Percentiles rank a stretch among this genome's conserved stretches.
Conservation (phyloP, 1,140 invertebrate genomes). For the Pemphigus obesinymphae region DNA sequence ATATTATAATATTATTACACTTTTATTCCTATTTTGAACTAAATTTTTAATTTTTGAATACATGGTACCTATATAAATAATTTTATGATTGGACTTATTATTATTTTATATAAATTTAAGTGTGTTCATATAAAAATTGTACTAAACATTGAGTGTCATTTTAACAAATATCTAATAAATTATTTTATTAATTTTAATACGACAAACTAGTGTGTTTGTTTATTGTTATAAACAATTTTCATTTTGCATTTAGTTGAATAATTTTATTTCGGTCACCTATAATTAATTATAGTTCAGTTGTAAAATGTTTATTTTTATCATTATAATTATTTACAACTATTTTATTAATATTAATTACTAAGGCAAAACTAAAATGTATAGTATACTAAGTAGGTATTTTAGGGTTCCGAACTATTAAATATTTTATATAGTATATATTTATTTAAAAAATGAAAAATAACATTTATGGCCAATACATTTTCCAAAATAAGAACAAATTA, state of each 20-base stretch:
- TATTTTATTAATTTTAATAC: not conserved
- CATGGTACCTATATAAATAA: not conserved
- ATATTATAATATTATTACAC: conserved; percentile 4
- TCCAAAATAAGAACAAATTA: too few species aligned
- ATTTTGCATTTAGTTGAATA: not conserved
- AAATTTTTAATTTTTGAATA: not conserved
- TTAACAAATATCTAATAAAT: conserved; percentile 27
- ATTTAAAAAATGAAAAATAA: too few species aligned
- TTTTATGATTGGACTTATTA: not conserved
- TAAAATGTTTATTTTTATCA: not conserved
- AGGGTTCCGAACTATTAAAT: too few species aligned
- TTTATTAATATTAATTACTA: too few species aligned
- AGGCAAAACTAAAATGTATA: too few species aligned
- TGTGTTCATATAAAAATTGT: conserved; percentile 13
- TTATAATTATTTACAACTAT: not conserved
- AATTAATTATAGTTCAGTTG: not conserved
- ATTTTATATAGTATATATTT: too few species aligned
- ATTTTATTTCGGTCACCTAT: too few species aligned
- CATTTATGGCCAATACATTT: too few species aligned
- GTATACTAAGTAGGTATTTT: too few species aligned
- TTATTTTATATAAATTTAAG: not conserved
- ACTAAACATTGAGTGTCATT: not conserved
- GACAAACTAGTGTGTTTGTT: not conserved
- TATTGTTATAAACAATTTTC: not conserved
- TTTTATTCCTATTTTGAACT: not conserved